A percentile compares a stretch with the other conserved stretches of the same genome.
These are phyloP conservation scores for Pelecanoides urinatrix DNA, from an alignment of 2,113 vertebrate species.

Conservation along the genomic window DNA sequence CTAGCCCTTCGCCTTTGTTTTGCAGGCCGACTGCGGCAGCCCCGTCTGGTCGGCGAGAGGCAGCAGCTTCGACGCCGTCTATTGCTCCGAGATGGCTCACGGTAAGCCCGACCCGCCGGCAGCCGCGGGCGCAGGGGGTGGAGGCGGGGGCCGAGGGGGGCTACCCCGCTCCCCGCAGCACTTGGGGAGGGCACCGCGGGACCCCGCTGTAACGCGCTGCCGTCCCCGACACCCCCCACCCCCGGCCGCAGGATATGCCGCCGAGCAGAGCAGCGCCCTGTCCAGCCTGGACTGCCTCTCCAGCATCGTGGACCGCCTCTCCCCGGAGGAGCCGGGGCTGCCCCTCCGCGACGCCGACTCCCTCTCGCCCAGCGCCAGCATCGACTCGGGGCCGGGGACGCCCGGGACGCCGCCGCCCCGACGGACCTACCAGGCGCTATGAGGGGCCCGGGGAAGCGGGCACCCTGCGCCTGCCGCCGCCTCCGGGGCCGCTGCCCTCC, in stretches of 20 bases:
- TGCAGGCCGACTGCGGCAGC: constrained; percentile 86
- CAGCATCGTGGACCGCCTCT: constrained; percentile 95
- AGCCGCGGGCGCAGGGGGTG: not conserved
- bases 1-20: constrained; percentile 49
- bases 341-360: constrained; percentile 67
- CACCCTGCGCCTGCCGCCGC: not conserved
- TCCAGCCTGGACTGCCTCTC: constrained; percentile 94
- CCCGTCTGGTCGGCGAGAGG: constrained; percentile 85
- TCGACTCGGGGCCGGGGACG: constrained; percentile 83
- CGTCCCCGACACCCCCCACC: not conserved
- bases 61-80: constrained; percentile 79
- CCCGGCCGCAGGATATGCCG: constrained; percentile 62
- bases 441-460: constrained; percentile 19
- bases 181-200: not conserved
- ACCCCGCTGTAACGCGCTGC: not conserved
- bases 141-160: not conserved
- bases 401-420: constrained; percentile 79
- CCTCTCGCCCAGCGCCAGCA: constrained; percentile 77
- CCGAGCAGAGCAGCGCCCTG: constrained; percentile 73
- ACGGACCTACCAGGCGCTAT: constrained; percentile 93
- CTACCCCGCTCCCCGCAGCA: rapidly evolving
- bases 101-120: constrained; percentile 74
- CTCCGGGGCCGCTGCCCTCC: not conserved
- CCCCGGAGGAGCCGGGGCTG: constrained; percentile 74
- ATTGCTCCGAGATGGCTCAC: constrained; percentile 78